Conservation (phyloP, 2,797 vertebrate genomes). For the Artibeus jamaicensis region DNA sequence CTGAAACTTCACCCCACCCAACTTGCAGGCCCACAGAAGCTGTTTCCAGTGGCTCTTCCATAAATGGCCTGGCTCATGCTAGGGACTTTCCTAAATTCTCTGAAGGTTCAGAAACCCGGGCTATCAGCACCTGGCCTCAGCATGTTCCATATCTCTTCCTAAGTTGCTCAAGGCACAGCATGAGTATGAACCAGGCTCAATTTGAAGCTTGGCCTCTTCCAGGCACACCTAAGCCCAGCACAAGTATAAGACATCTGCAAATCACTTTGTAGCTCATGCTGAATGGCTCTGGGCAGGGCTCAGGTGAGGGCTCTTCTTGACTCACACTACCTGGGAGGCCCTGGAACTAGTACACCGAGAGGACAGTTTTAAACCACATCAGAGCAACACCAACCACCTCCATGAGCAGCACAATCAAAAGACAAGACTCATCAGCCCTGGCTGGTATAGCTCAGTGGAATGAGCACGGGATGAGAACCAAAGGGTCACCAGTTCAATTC, state of each 20-base stretch:
- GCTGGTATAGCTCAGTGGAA: no score
- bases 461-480: no score
- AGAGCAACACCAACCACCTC: background rate
- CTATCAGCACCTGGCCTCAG: background rate
- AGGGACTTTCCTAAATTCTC: background rate
- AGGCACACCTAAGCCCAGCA: no score
- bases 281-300: background rate
- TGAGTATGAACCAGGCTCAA: background rate
- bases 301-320: background rate
- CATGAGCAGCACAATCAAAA: background rate
- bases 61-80: background rate
- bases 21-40: background rate
- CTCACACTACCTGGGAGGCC: background rate
- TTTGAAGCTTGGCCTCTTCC: background rate
- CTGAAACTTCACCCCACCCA: background rate
- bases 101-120: background rate
- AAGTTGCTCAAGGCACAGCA: background rate
- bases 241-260: no score
- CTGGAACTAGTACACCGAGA: background rate
- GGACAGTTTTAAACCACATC: background rate
- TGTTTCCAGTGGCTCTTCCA: background rate
- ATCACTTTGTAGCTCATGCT: background rate
- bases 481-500: no score
- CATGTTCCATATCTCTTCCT: background rate
- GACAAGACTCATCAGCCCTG: no score